Conservation (phyloP, 2,797 vertebrate species). For the Cryptoblepharus egeriae region DNA sequence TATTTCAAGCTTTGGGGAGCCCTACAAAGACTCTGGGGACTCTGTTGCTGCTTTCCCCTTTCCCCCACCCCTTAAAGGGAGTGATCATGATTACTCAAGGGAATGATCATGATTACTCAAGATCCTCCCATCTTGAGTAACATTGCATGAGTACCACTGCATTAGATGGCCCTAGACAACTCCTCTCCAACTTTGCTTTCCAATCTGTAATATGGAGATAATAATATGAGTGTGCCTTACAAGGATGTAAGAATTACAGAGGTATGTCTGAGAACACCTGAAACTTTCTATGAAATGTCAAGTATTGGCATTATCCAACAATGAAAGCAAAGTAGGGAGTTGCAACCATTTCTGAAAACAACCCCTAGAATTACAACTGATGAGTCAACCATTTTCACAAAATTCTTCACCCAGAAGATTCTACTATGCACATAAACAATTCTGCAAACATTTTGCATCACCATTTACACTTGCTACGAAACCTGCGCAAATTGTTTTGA, state of each 20-base stretch:
- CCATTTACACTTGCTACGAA: constrained; percentile 2
- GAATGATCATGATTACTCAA: no score
- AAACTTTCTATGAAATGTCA: background rate
- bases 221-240: background rate
- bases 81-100: no score
- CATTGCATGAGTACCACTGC: no score
- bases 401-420: background rate
- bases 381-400: constrained; percentile 7
- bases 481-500: background rate
- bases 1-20: no score
- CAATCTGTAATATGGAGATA: background rate
- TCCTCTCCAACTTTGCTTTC: background rate
- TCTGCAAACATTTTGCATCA: constrained; percentile 14
- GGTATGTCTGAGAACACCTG: background rate
- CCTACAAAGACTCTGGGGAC: no score
- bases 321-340: background rate
- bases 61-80: no score
- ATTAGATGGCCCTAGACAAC: background rate
- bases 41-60: no score
- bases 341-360: constrained; percentile 5
- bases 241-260: background rate
- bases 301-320: background rate
- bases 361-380: background rate
- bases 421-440: constrained; percentile 1
- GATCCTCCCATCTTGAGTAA: no score